Conservation (phyloP, 1,140 invertebrate species). For the Calliphora vicina region DNA sequence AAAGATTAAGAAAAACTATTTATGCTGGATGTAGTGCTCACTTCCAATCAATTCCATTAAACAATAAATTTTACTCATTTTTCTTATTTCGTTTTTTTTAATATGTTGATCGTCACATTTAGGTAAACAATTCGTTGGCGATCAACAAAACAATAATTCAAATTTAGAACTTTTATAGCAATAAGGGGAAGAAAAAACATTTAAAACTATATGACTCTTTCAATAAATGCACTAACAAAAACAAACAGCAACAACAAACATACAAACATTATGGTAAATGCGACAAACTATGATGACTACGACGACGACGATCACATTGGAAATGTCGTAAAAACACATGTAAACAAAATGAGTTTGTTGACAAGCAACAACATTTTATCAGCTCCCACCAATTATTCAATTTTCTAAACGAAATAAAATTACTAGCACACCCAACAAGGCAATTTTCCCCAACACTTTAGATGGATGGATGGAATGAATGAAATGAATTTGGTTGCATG, state of each 20-base stretch:
- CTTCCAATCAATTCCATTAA: neutral
- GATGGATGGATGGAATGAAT: neutral
- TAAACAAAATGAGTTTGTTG: conserved; percentile 27
- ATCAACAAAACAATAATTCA: conserved; percentile 27
- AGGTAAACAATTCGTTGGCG: conserved; percentile 27
- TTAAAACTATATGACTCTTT: neutral
- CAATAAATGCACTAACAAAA: neutral
- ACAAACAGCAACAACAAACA: neutral
- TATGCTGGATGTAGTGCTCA: neutral
- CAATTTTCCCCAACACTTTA: neutral
- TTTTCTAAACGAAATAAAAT: neutral
- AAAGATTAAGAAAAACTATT: too few species aligned
- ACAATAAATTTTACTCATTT: neutral
- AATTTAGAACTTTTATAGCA: conserved; percentile 16
- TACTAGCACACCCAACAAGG: neutral
- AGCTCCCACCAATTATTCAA: conserved; percentile 26
- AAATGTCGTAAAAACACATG: conserved; percentile 30
- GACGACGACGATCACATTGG: conserved; percentile 1
- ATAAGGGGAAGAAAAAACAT: neutral
- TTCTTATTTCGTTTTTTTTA: neutral
- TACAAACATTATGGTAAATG: neutral
- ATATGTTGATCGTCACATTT: neutral
- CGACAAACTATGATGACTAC: neutral
- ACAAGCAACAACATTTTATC: conserved; percentile 1
- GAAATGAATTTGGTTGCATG: neutral